phyloP scores from a whole-genome alignment of 2,888 invertebrate species.

The Periphyllus acericola region DNA sequence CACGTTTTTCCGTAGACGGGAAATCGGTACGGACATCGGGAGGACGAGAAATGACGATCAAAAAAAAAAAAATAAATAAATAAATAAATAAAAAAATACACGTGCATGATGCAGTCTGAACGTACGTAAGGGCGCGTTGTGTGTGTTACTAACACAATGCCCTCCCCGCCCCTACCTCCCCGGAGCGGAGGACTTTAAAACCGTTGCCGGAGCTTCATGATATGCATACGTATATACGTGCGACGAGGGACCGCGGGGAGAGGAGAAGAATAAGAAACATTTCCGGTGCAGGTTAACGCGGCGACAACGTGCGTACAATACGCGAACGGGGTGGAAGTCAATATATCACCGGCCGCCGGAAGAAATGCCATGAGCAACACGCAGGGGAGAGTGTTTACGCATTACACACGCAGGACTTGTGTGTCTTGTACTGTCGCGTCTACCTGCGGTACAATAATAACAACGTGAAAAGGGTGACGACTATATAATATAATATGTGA shows the following conservation, averaged over 20 bases:
- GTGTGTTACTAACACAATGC: too few relatives aligned
- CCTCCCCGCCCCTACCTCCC: neutral
- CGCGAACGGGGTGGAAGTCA: neutral
- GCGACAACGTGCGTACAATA: neutral
- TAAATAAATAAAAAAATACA: too few relatives aligned
- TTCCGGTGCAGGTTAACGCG: constrained; percentile 1
- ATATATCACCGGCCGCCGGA: neutral
- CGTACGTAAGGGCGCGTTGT: too few relatives aligned
- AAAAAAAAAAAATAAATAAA: neutral
- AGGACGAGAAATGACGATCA: neutral
- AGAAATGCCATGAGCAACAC: neutral
- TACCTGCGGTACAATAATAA: neutral
- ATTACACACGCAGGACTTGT: neutral
- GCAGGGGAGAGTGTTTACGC: neutral
- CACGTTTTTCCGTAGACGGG: constrained; percentile 48
- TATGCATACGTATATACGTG: neutral
- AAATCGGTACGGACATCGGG: neutral
- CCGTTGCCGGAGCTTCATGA: neutral
- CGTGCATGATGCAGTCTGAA: too few relatives aligned
- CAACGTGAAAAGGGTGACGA: constrained; percentile 2
- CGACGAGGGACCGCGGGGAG: neutral
- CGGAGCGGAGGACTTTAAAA: neutral
- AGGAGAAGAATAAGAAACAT: neutral
- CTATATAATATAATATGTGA: neutral
- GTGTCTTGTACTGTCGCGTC: neutral